A percentile compares a stretch with the other conserved stretches of the same genome.
These are phyloP conservation scores for Mohoua ochrocephala DNA, from an alignment of 2,113 vertebrate genomes.

Conservation along the genomic window DNA sequence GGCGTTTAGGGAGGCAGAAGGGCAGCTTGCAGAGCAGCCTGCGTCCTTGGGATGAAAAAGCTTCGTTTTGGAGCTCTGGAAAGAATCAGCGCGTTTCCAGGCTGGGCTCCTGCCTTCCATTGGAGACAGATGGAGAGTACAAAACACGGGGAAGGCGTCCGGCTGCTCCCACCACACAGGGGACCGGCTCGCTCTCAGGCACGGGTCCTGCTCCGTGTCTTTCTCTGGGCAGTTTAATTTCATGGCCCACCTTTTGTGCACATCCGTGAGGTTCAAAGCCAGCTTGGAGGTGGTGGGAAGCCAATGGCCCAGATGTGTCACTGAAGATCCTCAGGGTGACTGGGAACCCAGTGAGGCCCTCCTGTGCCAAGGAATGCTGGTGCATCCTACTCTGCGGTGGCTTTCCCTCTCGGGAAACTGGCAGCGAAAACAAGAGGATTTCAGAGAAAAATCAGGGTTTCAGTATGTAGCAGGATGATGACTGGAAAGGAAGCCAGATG, in stretches of 20 bases:
- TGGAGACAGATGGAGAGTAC: slow-evolving; percentile 55
- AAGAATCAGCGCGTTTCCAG: slow-evolving; percentile 5
- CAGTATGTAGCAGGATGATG: background rate
- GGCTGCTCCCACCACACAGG: background rate
- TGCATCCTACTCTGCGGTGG: background rate
- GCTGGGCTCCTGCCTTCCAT: background rate
- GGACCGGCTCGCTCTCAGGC: background rate
- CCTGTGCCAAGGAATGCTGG: background rate
- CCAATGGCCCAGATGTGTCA: background rate
- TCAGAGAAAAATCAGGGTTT: background rate
- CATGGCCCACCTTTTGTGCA: background rate
- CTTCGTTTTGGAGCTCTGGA: slow-evolving; percentile 21
- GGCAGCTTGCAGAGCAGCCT: background rate
- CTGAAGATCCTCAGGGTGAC: background rate
- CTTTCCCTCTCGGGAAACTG: background rate
- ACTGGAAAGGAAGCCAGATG: background rate
- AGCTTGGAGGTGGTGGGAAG: background rate
- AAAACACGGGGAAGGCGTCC: fast-evolving
- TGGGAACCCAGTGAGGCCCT: background rate
- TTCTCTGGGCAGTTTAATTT: background rate
- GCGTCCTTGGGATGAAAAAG: slow-evolving; percentile 27
- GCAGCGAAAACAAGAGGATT: background rate
- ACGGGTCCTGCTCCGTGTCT: background rate
- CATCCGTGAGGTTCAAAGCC: background rate
- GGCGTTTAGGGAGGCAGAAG: slow-evolving; percentile 47